phyloP scores from a whole-genome alignment of 35 echinoderm and acorn worm genomes.

The Lytechinus pictus region DNA sequence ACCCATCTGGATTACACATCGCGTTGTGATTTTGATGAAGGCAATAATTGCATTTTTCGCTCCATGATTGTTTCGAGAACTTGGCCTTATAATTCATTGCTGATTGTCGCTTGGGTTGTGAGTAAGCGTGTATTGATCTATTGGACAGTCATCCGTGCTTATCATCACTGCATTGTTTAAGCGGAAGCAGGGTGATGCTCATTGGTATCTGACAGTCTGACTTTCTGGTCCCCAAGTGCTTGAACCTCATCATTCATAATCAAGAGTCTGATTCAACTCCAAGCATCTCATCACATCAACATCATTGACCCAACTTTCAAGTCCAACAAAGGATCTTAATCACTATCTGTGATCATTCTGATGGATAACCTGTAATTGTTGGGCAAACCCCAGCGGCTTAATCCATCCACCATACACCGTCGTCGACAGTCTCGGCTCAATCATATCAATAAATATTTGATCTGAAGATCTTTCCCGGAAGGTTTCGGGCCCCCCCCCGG shows the following conservation, averaged over 20 bases:
- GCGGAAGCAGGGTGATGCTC: neutral
- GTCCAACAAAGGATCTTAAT: neutral
- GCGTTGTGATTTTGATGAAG: neutral
- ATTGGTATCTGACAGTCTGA: neutral
- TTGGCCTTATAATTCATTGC: neutral
- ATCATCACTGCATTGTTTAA: neutral
- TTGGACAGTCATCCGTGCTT: neutral
- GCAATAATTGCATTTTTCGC: neutral
- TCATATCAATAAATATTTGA: neutral
- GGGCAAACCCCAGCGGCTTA: neutral
- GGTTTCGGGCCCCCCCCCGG: neutral
- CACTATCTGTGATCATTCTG: neutral
- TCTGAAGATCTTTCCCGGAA: neutral
- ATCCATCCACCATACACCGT: neutral
- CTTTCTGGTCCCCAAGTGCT: neutral
- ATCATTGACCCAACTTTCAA: neutral
- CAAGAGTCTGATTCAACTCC: neutral
- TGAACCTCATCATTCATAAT: neutral
- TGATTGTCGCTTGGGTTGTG: neutral
- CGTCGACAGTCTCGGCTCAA: neutral
- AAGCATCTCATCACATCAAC: neutral
- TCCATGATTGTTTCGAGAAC: neutral
- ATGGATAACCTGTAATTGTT: neutral
- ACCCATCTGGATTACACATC: slow-evolving; percentile 3
- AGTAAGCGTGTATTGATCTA: neutral